Evolutionary conservation across 1,140 invertebrate genomes (phyloP).

Genomic region (Agrypnia vestita): DNA sequence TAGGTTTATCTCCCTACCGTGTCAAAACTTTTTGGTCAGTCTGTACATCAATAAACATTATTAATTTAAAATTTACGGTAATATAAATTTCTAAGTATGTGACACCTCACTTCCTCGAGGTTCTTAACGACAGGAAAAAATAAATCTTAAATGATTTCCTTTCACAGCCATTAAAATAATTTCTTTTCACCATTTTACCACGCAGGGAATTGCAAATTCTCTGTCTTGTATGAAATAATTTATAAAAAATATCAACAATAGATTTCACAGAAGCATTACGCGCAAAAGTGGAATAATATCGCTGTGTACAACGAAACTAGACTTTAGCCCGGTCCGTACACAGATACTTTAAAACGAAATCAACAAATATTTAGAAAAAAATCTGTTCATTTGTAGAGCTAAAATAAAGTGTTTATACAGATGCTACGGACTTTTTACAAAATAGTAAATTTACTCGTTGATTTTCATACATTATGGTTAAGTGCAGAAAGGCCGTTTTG

Average conservation of each 20-base stretch:
- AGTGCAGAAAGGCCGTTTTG: slow-evolving; percentile 41
- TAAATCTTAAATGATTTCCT: too few species aligned
- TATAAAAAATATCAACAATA: slow-evolving; percentile 8
- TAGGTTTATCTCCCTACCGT: too few species aligned
- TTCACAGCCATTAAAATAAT: too few species aligned
- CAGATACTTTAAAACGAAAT: not conserved
- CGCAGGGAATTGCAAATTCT: not conserved
- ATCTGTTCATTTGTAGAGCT: not conserved
- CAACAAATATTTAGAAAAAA: not conserved
- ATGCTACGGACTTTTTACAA: not conserved
- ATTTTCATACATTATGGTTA: slow-evolving; percentile 11
- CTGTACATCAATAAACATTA: too few species aligned
- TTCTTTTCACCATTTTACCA: not conserved
- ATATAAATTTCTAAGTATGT: too few species aligned
- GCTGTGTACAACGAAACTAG: slow-evolving; percentile 28
- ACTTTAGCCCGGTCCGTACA: slow-evolving; percentile 1
- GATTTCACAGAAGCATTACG: not conserved
- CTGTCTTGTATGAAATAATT: not conserved
- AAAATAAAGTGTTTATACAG: not conserved
- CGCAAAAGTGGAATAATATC: slow-evolving; percentile 14
- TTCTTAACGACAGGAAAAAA: too few species aligned
- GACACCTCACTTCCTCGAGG: too few species aligned
- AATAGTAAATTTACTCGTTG: not conserved
- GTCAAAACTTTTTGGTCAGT: too few species aligned
- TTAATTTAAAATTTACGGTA: too few species aligned